A percentile compares a stretch with the other conserved stretches of the same genome.
Conservation (phyloP, 2,888 invertebrate species). For the Steromphala cineraria region DNA sequence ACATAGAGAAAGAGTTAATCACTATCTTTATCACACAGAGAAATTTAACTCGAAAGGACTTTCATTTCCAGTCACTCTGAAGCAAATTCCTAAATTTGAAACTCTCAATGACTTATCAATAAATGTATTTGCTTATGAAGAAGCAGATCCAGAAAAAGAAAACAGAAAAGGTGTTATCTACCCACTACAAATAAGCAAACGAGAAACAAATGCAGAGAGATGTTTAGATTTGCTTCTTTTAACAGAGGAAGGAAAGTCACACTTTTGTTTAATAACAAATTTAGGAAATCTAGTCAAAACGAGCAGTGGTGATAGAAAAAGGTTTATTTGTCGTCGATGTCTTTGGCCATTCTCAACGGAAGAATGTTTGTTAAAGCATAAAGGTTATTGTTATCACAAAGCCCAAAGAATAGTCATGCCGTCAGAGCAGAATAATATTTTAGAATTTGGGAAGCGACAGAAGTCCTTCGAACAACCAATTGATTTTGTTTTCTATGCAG, state of each 20-base stretch:
- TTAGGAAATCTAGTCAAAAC: not conserved
- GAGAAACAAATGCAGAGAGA: no score
- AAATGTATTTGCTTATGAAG: no score
- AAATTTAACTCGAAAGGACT: not conserved
- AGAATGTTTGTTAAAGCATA: no score
- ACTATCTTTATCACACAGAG: not conserved
- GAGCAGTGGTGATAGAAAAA: no score
- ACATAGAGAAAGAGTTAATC: not conserved
- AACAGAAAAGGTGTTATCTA: no score
- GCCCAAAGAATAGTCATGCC: no score
- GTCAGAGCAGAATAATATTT: no score
- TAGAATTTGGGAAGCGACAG: not conserved
- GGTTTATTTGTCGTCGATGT: not conserved
- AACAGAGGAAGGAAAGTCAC: not conserved
- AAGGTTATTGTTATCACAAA: no score
- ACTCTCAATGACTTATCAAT: no score
- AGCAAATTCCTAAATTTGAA: not conserved
- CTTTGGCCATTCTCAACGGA: not conserved
- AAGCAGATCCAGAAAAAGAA: no score
- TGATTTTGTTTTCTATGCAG: not conserved
- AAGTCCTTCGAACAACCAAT: not conserved
- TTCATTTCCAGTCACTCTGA: not conserved
- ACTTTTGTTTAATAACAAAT: not conserved
- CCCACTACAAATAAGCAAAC: no score
- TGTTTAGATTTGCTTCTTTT: no score